These are phyloP conservation scores for Sterna hirundo DNA, from an alignment of 2,113 vertebrate genomes.

Conservation along the genomic window DNA sequence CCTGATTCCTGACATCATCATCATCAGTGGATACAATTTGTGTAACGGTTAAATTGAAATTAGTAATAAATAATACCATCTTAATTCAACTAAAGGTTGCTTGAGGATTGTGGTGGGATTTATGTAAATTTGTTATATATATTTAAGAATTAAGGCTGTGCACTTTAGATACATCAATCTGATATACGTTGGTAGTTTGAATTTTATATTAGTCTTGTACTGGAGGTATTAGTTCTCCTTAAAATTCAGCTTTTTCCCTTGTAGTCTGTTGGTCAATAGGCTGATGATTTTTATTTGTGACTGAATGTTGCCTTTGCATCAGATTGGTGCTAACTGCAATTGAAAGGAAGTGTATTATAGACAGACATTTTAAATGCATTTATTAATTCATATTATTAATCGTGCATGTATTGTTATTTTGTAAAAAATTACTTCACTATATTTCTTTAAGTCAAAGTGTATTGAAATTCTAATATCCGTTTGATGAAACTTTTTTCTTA, in stretches of 20 bases:
- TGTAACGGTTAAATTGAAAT: background rate
- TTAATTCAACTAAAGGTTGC: background rate
- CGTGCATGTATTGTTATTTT: background rate
- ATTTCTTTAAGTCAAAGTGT: background rate
- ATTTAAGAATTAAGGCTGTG: background rate
- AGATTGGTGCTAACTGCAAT: background rate
- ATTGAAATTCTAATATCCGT: background rate
- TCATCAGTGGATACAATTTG: background rate
- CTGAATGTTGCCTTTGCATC: background rate
- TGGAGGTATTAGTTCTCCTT: background rate
- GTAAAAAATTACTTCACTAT: background rate
- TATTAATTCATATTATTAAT: background rate
- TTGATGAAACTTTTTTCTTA: background rate
- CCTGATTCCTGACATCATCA: background rate
- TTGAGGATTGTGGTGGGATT: background rate
- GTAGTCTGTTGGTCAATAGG: background rate
- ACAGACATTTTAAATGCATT: background rate
- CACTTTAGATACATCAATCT: background rate
- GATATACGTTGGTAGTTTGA: background rate
- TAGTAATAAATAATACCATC: accelerated
- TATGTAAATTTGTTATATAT: background rate
- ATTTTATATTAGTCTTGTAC: background rate
- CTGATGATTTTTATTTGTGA: background rate
- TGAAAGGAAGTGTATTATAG: background rate
- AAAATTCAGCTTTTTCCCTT: background rate